Evolutionary conservation across 2,888 invertebrate genomes (phyloP).

Genomic region (Ennomos quercinarius): DNA sequence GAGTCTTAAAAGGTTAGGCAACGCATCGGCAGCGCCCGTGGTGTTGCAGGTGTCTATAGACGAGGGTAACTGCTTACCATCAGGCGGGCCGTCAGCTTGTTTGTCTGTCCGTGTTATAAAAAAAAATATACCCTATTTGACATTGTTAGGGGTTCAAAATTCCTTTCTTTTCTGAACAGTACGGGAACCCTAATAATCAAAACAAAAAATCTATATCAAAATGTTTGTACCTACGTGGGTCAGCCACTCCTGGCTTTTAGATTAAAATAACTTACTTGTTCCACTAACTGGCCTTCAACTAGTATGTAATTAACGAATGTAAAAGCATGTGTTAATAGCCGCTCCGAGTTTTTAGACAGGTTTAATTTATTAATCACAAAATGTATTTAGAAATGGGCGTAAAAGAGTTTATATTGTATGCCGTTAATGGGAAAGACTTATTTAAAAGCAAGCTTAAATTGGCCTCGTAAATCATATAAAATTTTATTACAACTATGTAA

Average conservation of each 20-base stretch:
- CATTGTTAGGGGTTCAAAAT: no score
- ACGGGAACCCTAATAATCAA: background rate
- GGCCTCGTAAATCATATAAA: background rate
- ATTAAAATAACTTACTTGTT: constrained; percentile 29
- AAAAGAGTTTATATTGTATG: background rate
- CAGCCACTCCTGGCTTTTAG: background rate
- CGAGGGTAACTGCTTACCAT: no score
- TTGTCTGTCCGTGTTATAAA: no score
- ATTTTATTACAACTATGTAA: background rate
- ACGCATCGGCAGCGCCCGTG: no score
- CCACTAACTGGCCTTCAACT: constrained; percentile 31
- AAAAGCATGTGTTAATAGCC: constrained; percentile 35
- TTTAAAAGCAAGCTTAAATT: background rate
- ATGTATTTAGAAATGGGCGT: constrained; percentile 22
- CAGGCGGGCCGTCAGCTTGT: no score
- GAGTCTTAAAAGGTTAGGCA: no score
- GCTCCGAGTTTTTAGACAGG: constrained; percentile 14
- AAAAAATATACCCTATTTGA: no score
- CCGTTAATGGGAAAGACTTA: background rate
- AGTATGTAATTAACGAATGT: constrained; percentile 34
- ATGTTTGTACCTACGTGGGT: background rate
- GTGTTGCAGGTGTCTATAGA: no score
- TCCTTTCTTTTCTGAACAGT: background rate
- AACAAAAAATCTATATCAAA: background rate
- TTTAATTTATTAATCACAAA: constrained; percentile 25